Evolutionary conservation across 2,888 invertebrate genomes (phyloP).

Genomic region (Mylabris sibirica): DNA sequence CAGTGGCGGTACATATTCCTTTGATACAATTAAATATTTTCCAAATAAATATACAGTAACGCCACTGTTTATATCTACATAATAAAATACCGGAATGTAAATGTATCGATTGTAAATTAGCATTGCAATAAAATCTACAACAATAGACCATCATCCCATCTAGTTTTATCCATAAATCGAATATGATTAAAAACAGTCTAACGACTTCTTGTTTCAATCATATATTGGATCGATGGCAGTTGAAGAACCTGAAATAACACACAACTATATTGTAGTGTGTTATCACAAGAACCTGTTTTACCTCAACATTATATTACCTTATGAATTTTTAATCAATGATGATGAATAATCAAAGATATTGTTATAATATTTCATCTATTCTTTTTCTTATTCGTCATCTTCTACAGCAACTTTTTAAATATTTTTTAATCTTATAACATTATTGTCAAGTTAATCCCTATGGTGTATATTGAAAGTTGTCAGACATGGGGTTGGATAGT

Average conservation of each 20-base stretch:
- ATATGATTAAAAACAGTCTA: not conserved
- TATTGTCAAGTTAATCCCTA: not conserved
- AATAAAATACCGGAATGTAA: not conserved
- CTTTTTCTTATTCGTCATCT: no score
- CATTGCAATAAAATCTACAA: constrained; percentile 11
- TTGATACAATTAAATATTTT: no score
- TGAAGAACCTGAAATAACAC: constrained; percentile 13
- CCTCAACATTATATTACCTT: not conserved
- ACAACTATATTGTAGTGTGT: not conserved
- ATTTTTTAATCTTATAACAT: not conserved
- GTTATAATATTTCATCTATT: not conserved
- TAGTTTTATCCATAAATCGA: not conserved
- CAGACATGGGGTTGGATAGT: constrained; percentile 30
- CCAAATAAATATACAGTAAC: not conserved
- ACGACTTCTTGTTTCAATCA: constrained; percentile 13
- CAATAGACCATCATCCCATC: constrained; percentile 6
- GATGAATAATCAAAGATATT: not conserved
- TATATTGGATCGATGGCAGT: constrained; percentile 10
- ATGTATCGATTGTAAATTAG: constrained; percentile 2
- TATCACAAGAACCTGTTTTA: not conserved
- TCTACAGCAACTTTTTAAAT: not conserved
- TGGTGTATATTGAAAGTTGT: constrained; percentile 22
- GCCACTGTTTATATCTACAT: not conserved
- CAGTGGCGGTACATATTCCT: not conserved
- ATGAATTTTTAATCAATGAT: not conserved